These are phyloP conservation scores for Cryptocheilus praepositus DNA, from an alignment of 2,888 invertebrate species.

Conservation along the genomic window DNA sequence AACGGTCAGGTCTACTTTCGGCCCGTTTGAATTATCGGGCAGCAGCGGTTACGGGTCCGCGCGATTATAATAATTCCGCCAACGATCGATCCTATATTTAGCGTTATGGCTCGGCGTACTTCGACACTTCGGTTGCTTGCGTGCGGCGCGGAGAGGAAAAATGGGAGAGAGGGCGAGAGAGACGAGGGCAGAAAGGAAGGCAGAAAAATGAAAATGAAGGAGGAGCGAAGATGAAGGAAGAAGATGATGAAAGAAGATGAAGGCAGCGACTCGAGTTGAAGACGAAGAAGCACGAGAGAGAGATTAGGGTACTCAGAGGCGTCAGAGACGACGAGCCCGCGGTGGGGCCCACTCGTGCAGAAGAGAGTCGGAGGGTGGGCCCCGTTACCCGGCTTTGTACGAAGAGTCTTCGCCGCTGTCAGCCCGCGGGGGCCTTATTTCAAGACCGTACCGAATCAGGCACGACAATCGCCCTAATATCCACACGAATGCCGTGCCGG, in stretches of 20 bases:
- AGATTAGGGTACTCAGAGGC: conserved; percentile 62
- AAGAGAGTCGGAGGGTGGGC: conserved; percentile 56
- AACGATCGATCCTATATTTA: conserved; percentile 5
- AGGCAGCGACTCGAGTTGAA: not conserved
- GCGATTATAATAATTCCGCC: conserved; percentile 14
- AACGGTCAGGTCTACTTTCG: too few relatives aligned
- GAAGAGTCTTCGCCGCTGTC: conserved; percentile 60
- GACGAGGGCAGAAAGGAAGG: too few relatives aligned
- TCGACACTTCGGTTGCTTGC: conserved; percentile 9
- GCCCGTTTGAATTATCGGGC: not conserved
- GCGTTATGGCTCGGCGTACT: conserved; percentile 5
- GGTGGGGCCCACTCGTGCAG: conserved; percentile 41
- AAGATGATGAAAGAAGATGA: not conserved
- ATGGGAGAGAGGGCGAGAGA: too few relatives aligned
- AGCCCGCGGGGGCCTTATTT: conserved; percentile 67
- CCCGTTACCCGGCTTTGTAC: conserved; percentile 64
- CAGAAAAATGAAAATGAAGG: conserved; percentile 8
- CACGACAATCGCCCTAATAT: conserved; percentile 71
- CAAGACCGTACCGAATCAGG: conserved; percentile 68
- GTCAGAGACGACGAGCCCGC: conserved; percentile 41
- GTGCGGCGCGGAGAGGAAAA: not conserved
- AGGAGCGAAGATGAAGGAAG: not conserved
- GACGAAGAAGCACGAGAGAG: conserved; percentile 29
- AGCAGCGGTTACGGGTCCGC: not conserved
- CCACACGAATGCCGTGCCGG: conserved; percentile 61